phyloP scores from a whole-genome alignment of 2,797 vertebrate species.

The Poeciliopsis infans region DNA sequence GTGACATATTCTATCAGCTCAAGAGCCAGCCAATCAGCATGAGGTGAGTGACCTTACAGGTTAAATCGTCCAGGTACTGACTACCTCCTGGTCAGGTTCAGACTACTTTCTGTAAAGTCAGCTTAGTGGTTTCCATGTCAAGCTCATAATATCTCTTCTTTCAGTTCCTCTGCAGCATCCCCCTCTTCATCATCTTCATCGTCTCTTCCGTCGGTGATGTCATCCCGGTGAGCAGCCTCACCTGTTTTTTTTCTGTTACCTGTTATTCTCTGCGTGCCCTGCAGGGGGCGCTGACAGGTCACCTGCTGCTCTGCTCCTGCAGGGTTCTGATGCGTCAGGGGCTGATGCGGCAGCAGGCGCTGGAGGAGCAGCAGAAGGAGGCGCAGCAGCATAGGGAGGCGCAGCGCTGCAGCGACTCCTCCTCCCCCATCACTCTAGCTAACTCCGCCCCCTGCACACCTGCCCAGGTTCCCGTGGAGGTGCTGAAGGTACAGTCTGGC shows the following conservation, averaged over 20 bases:
- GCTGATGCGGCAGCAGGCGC: constrained; percentile 89
- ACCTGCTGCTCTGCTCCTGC: constrained; percentile 11
- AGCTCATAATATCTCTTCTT: not conserved
- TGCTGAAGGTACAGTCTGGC: constrained; percentile 84
- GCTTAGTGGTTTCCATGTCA: not conserved
- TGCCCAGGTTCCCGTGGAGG: constrained; percentile 89
- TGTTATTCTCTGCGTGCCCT: not conserved
- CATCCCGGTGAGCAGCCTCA: constrained; percentile 57
- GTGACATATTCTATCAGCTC: constrained; percentile 86
- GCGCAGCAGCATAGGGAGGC: constrained; percentile 74
- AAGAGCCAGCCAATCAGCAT: constrained; percentile 87
- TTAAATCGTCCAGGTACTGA: not conserved
- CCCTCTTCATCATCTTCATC: constrained; percentile 30
- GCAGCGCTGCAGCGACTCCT: constrained; percentile 55
- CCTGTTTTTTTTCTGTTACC: not conserved
- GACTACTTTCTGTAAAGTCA: not conserved
- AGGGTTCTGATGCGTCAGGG: constrained; percentile 88
- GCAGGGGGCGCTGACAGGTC: not conserved
- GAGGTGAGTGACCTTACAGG: constrained; percentile 59
- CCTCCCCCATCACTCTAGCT: constrained; percentile 83
- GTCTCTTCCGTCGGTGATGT: constrained; percentile 54
- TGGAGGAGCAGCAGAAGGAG: constrained; percentile 88
- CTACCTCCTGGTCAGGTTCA: not conserved
- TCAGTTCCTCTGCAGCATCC: constrained; percentile 35
- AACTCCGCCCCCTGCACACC: constrained; percentile 55